Base-by-base conservation (phyloP, 1,140 invertebrate species). In the Pararge aegeria region DNA sequence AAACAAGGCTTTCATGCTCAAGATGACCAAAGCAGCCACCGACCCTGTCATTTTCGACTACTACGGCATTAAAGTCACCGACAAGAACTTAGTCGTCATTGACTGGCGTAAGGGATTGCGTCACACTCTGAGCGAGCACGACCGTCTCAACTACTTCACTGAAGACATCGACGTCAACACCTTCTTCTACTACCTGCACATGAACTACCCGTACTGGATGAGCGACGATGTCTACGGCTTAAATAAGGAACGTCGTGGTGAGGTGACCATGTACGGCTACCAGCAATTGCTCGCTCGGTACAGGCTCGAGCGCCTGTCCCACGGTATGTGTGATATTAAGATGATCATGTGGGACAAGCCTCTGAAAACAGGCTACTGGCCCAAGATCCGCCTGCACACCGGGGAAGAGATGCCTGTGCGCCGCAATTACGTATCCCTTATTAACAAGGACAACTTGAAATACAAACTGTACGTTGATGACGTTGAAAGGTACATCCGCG, bases 151-250 rank as follows among this genome's bases (percentile, higher is more conserved):
- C 5, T 96, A 96, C 86, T 95, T 94, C 91, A 94, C 92, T 13
- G 94, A 96, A 66, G 95, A 95, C 73, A 87, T 93, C 58, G 92
- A 93, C 49, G 83, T 95, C 15, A 96, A 95, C 86, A 87, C 92
- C 6, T 95, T 91, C 80, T 93, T 94, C 90, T 95, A 93, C 90
- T 93, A 95, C 80, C 87, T 93, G 84, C 93, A 94, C 70, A 84
- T 93, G 77, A 90, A 92, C 55, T 94, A 94, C 78, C 94, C 94
- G 16, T 93, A 92, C 90, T 94, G 93, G 92, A 79, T 94, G 75
- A 90, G 86, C 27, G 90, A 91, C 34, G 90, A 92, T 7, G 87
- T 92, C 2, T 91, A 90, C 53, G 85, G 83, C 1, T 68, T 93
- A 7, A 89, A 92, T 61, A 92, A 91, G 64, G 90, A 92, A 49